These are phyloP conservation scores for Zapus hudsonius DNA, from an alignment of 2,113 vertebrate genomes.

Conservation along the genomic window DNA sequence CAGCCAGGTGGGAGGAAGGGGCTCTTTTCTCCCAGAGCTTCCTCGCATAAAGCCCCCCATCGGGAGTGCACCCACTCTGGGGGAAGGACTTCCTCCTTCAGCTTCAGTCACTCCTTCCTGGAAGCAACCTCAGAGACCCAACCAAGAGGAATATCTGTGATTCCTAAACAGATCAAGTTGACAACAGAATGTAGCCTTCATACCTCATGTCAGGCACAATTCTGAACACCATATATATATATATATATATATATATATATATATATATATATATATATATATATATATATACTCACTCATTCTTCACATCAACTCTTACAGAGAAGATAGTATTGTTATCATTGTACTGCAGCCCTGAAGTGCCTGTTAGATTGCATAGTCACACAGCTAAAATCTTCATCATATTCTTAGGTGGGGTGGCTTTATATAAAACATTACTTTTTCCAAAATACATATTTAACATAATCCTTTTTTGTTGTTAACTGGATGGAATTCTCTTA, in stretches of 20 bases:
- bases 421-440: not conserved
- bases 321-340: not conserved
- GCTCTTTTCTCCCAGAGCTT: too few relatives aligned
- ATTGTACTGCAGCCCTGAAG: not conserved
- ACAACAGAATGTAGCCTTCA: too few relatives aligned
- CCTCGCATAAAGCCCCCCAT: too few relatives aligned
- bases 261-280: not conserved
- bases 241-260: not conserved
- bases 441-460: not conserved
- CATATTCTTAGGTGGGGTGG: not conserved
- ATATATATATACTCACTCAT: not conserved
- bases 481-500: not conserved
- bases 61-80: too few relatives aligned
- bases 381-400: not conserved
- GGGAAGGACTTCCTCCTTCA: too few relatives aligned
- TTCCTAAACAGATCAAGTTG: too few relatives aligned
- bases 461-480: not conserved
- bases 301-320: not conserved
- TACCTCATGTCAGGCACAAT: not conserved
- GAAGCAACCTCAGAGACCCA: too few relatives aligned
- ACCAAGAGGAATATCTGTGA: too few relatives aligned
- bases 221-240: not conserved
- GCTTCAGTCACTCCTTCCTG: too few relatives aligned
- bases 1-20: too few relatives aligned
- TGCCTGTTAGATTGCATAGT: not conserved